Conservation (phyloP, 2,888 invertebrate genomes). For the Aphodius sticticus region DNA sequence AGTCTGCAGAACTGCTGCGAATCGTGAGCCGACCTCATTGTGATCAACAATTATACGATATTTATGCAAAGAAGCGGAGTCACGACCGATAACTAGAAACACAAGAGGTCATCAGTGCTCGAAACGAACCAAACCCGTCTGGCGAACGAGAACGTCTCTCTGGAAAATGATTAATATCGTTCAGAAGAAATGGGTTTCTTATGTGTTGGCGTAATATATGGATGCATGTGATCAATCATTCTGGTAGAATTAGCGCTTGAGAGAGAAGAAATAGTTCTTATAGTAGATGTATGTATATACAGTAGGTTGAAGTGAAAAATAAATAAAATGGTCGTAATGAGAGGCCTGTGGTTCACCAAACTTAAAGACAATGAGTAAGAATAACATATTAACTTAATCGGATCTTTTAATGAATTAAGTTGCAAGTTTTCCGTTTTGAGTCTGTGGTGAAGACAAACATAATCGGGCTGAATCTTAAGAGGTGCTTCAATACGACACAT, state of each 20-base stretch:
- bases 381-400: too few species aligned
- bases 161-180: neutral
- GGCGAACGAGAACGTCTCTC: neutral
- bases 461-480: too few species aligned
- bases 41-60: slow-evolving; percentile 20
- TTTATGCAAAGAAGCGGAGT: slow-evolving; percentile 21
- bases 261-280: neutral
- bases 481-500: too few species aligned
- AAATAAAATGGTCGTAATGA: too few species aligned
- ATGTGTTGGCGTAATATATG: slow-evolving; percentile 4
- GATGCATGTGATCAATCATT: neutral
- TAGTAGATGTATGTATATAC: too few species aligned
- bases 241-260: neutral
- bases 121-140: neutral
- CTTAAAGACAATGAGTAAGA: too few species aligned
- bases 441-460: too few species aligned
- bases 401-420: too few species aligned
- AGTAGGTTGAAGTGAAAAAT: too few species aligned
- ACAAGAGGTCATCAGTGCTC: slow-evolving; percentile 14
- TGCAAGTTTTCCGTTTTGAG: too few species aligned
- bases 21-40: slow-evolving; percentile 16
- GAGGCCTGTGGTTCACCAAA: too few species aligned
- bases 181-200: neutral
- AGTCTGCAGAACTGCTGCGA: neutral
- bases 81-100: slow-evolving; percentile 24